Base-by-base conservation (phyloP, 2,888 invertebrate species). In the Actias luna region DNA sequence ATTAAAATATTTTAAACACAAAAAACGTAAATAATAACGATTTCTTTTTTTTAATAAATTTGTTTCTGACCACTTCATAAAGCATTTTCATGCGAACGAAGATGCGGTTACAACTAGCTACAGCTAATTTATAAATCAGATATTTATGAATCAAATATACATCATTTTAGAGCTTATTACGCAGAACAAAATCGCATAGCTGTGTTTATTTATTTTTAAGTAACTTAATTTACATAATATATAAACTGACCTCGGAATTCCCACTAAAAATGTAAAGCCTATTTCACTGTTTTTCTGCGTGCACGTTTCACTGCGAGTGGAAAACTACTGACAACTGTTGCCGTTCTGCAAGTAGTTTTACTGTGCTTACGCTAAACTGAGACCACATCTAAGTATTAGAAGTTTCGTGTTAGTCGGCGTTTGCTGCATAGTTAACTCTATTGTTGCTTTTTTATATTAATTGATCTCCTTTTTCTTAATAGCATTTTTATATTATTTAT, bases 331-430 rank as follows among this genome's bases (percentile, higher is more conserved):
- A 60, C 50, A 36, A 36, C 31, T 27, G 55, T 10, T 31, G 22
- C 8, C 50, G 66, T 46, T 60, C 33, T 60, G 59, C 75, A 64
- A 60, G 68, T 63, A 71, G 75, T 84, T 85, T 84, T 85, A 78
- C 77, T 80, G 63, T 8, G 36, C 36, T 50, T 50, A 1, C 10
- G 5, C 46, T 46, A n/a, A 39, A 12, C 8, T n/a, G 8, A 18
- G 46, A 25, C 12, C 36, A 50, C 25, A 50, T 2, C 8, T 36
- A 42, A 42, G 18, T 18, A 18, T 18, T 42, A 42, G 7, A 42
- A n/a, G 5, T 42, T 42, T 42, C 7, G 18, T 42, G 18, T 8
- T 42, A n/a, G 7, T 42, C 18, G 42, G 42, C 18, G 42, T 18
- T 42, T 42, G 18, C 8, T 8, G n/a, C 39, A 39, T 5, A 42